Percentiles rank a stretch among this genome's conserved stretches.
Evolutionary conservation across 2,113 vertebrate species (phyloP).

Genomic region (Butastur rufipennis): DNA sequence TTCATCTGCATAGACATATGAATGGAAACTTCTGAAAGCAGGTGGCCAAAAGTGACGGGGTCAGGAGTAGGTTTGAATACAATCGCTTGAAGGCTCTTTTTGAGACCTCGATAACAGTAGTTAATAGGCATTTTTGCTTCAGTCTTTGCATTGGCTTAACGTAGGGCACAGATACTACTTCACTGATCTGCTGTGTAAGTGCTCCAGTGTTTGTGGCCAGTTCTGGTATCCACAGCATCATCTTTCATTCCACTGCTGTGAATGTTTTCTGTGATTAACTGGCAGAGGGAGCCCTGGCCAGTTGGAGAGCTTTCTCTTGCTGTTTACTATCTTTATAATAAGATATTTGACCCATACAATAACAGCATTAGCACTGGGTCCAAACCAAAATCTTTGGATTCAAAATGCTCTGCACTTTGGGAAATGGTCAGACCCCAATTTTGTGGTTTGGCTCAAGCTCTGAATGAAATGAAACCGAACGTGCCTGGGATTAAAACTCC

Average conservation of each 20-base stretch:
- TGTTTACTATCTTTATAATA: slow-evolving; percentile 39
- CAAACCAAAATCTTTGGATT: slow-evolving; percentile 22
- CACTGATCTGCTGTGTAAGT: background rate
- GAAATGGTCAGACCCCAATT: slow-evolving; percentile 38
- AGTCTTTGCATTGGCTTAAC: background rate
- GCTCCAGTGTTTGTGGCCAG: background rate
- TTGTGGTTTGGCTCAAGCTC: slow-evolving; percentile 41
- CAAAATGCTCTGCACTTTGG: slow-evolving; percentile 3
- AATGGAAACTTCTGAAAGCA: background rate
- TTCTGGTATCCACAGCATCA: slow-evolving; percentile 1
- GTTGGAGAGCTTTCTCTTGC: background rate
- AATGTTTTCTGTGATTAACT: slow-evolving; percentile 36
- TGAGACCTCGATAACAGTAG: background rate
- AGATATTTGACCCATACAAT: slow-evolving; percentile 41
- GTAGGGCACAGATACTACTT: background rate
- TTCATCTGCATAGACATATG: background rate
- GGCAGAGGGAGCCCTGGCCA: slow-evolving; percentile 43
- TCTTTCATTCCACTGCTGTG: background rate
- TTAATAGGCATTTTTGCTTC: background rate
- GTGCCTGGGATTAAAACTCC: background rate
- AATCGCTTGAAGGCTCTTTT: background rate
- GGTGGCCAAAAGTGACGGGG: background rate
- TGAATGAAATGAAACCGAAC: slow-evolving; percentile 11
- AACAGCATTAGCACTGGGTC: background rate
- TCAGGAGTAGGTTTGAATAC: background rate